Percentiles rank a stretch among this genome's conserved stretches.
Conservation (phyloP, 2,888 invertebrate species). For the Campoletis raptor region DNA sequence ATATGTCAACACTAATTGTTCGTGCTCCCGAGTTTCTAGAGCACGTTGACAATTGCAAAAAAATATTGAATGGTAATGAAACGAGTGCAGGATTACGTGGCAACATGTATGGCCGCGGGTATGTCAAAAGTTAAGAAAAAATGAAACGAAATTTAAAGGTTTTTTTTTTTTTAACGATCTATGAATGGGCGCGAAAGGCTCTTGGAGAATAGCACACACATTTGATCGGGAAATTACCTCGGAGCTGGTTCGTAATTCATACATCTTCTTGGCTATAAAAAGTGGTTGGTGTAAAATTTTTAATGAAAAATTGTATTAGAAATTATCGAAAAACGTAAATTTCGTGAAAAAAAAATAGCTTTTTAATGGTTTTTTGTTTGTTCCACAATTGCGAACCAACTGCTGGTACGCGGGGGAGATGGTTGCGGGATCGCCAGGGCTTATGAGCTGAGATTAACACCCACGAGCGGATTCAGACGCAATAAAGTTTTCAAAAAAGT, state of each 20-base stretch:
- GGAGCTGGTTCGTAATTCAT: slow-evolving; percentile 9
- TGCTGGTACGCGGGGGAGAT: background rate
- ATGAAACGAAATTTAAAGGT: background rate
- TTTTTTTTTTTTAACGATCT: background rate
- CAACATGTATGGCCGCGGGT: background rate
- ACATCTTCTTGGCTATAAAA: background rate
- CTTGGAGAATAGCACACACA: background rate
- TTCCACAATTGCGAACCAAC: background rate
- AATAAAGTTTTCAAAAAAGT: background rate
- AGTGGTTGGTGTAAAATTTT: background rate
- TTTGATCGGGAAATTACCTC: background rate
- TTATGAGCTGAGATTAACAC: background rate
- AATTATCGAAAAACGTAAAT: background rate
- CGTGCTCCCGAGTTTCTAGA: background rate
- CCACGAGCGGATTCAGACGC: background rate
- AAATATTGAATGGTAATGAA: background rate
- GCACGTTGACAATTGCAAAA: background rate
- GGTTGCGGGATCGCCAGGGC: background rate
- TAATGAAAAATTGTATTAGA: background rate
- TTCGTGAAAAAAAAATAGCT: background rate
- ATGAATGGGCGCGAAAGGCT: background rate
- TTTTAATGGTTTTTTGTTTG: background rate
- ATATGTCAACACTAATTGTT: background rate
- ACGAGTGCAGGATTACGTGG: slow-evolving; percentile 1
- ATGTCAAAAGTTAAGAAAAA: background rate